Conservation (phyloP, 2,113 vertebrate genomes). For the Sula dactylatra region DNA sequence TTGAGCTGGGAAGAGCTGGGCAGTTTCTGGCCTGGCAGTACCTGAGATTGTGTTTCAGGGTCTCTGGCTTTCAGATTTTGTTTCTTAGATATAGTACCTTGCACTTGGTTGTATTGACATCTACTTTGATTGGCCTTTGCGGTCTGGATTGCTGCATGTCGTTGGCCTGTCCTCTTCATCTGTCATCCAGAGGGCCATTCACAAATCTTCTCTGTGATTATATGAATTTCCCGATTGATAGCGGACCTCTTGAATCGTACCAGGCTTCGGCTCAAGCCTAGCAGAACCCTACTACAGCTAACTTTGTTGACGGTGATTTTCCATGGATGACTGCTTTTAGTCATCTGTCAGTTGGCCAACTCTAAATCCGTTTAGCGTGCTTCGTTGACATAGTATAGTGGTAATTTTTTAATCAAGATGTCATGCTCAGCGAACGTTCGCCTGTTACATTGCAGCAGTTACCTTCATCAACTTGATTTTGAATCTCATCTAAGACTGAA, state of each 20-base stretch:
- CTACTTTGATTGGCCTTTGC: neutral
- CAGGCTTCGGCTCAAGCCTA: accelerated
- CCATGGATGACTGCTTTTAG: neutral
- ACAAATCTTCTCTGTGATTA: neutral
- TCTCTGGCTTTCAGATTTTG: neutral
- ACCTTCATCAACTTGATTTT: neutral
- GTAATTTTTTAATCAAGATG: neutral
- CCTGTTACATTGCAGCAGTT: neutral
- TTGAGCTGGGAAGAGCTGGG: neutral
- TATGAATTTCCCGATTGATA: neutral
- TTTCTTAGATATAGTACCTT: neutral
- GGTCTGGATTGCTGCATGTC: accelerated
- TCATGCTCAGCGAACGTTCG: neutral
- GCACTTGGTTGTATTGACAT: neutral
- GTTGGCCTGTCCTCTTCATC: neutral
- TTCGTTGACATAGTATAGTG: neutral
- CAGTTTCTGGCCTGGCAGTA: neutral
- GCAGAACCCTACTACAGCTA: neutral
- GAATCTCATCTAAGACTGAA: neutral
- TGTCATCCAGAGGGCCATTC: neutral
- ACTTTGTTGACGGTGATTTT: neutral
- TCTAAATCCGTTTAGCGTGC: neutral
- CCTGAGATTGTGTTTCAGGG: neutral
- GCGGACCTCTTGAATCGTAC: neutral
- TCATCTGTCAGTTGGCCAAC: neutral